Evolutionary conservation across 2,113 vertebrate genomes (phyloP).

Genomic region (Helogale parvula): DNA sequence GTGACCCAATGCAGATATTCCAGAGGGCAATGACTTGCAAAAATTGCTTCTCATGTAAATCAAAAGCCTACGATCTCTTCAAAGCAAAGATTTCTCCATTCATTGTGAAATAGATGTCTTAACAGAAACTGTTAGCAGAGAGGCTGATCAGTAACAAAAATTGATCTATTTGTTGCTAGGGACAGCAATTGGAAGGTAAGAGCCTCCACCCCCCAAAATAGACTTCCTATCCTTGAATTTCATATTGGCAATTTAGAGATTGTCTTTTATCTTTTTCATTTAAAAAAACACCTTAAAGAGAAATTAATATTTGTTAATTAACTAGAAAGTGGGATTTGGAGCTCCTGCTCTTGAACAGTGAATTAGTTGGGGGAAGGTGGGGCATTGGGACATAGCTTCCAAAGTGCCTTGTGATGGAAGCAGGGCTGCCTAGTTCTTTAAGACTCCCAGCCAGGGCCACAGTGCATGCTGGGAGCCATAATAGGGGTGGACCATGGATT

Average conservation of each 20-base stretch:
- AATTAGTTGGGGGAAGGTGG: background rate
- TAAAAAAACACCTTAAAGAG: background rate
- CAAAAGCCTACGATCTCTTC: constrained; percentile 22
- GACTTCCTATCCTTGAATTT: background rate
- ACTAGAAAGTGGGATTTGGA: background rate
- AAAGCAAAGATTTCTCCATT: constrained; percentile 64
- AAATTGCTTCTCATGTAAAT: background rate
- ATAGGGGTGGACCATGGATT: background rate
- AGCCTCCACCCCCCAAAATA: background rate
- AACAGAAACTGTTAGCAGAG: constrained; percentile 61
- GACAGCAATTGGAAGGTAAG: constrained; percentile 58
- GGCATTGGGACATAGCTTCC: background rate
- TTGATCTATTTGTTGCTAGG: constrained; percentile 41
- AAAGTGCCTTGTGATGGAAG: background rate
- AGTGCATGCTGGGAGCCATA: background rate
- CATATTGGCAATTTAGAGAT: background rate
- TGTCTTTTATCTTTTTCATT: background rate
- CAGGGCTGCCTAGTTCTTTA: background rate
- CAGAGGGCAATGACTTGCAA: constrained; percentile 60
- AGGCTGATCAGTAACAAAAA: constrained; percentile 70
- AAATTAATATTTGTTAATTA: background rate
- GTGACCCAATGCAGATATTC: background rate
- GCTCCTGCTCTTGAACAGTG: background rate
- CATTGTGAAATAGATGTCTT: constrained; percentile 65
- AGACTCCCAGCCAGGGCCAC: background rate